phyloP scores from a whole-genome alignment of 1,140 invertebrate species.

The Drosophila miranda region DNA sequence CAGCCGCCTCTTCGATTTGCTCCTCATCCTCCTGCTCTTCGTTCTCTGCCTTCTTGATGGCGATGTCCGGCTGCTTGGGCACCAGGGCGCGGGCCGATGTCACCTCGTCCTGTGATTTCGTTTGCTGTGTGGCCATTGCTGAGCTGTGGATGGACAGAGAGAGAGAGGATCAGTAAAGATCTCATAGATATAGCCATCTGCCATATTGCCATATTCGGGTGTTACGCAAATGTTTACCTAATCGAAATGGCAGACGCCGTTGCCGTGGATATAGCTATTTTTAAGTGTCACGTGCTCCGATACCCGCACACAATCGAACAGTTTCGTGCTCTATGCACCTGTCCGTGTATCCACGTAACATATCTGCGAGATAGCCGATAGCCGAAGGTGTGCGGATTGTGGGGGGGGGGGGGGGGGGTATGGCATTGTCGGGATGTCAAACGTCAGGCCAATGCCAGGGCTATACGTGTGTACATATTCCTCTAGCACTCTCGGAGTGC shows the following conservation, averaged over 20 bases:
- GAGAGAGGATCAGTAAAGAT: constrained; percentile 1
- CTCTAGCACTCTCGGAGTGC: constrained; percentile 16
- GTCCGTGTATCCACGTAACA: constrained; percentile 7
- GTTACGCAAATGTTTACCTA: constrained; percentile 35
- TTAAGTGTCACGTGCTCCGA: constrained; percentile 64
- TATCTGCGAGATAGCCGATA: constrained; percentile 34
- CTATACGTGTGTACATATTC: not conserved
- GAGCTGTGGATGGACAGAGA: constrained; percentile 16
- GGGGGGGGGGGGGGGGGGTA: no score
- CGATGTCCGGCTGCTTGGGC: constrained; percentile 53
- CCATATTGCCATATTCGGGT: not conserved
- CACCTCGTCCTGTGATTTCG: constrained; percentile 56
- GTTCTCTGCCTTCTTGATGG: constrained; percentile 32
- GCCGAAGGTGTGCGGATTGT: constrained; percentile 22
- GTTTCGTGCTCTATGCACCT: constrained; percentile 3
- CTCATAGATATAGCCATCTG: no score
- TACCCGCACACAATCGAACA: constrained; percentile 21
- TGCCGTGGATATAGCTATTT: constrained; percentile 52
- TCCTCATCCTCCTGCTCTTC: constrained; percentile 42
- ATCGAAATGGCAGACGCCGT: constrained; percentile 31
- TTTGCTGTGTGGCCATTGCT: constrained; percentile 63
- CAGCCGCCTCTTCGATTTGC: constrained; percentile 59
- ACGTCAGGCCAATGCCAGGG: constrained; percentile 54
- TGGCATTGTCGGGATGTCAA: constrained; percentile 18
- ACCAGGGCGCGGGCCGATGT: constrained; percentile 36